Percentiles rank a stretch among this genome's conserved stretches.
phyloP scores from a whole-genome alignment of 2,113 vertebrate species.

The Calonectris borealis region DNA sequence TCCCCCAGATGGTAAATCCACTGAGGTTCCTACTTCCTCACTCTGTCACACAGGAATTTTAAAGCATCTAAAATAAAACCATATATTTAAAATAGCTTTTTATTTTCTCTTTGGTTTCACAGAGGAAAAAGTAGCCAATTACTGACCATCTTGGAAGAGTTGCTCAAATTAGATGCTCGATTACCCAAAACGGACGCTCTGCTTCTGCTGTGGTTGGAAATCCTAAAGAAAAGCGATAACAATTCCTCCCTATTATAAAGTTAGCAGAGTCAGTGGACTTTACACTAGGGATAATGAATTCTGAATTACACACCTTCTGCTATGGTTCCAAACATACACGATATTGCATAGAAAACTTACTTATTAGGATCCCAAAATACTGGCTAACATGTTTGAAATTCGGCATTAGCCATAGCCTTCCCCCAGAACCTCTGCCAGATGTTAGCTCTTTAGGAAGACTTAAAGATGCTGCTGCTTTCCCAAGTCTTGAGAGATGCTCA shows the following conservation, averaged over 20 bases:
- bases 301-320: not conserved
- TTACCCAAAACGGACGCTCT: not conserved
- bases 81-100: not conserved
- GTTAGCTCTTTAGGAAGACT: constrained; percentile 27
- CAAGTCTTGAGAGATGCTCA: not conserved
- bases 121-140: not conserved
- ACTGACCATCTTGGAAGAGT: not conserved
- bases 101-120: not conserved
- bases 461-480: not conserved
- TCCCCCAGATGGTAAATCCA: not conserved
- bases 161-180: not conserved
- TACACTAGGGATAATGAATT: not conserved
- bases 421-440: constrained; percentile 57
- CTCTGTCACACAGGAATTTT: not conserved
- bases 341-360: not conserved
- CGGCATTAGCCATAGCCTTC: not conserved
- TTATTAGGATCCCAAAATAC: not conserved
- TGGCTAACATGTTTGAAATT: not conserved
- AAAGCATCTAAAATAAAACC: not conserved
- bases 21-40: not conserved
- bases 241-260: not conserved
- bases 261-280: not conserved
- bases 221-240: not conserved
- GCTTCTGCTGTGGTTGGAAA: not conserved
- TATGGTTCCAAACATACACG: not conserved